Evolutionary conservation across 2,888 invertebrate species (phyloP).

Genomic region (Epicampocera succincta): DNA sequence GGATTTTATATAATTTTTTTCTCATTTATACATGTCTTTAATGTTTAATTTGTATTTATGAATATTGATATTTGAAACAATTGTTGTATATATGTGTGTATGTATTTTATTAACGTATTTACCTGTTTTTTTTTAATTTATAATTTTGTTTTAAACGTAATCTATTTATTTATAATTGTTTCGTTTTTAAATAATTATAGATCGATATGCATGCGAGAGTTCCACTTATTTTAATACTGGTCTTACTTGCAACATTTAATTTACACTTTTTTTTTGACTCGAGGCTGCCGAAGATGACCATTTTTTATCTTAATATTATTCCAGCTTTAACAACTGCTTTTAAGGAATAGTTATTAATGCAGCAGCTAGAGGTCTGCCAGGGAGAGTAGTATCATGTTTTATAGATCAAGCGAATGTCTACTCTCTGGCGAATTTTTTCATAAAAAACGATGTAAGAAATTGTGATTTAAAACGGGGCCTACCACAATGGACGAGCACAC

Average conservation of each 20-base stretch:
- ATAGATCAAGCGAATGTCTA: no score
- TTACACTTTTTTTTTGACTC: neutral
- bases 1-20: constrained; percentile 53
- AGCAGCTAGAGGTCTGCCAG: no score
- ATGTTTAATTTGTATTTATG: constrained; percentile 53
- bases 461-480: no score
- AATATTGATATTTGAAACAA: constrained; percentile 48
- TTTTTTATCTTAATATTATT: neutral
- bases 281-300: neutral
- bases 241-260: no score
- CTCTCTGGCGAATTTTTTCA: no score
- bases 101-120: neutral
- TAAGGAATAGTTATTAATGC: no score
- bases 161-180: constrained; percentile 11
- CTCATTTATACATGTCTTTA: constrained; percentile 66
- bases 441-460: no score
- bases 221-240: neutral
- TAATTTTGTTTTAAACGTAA: neutral
- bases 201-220: constrained; percentile 21
- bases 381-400: no score
- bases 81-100: neutral
- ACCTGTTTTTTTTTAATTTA: neutral
- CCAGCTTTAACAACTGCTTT: no score
- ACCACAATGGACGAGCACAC: no score
- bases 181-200: constrained; percentile 24